Evolutionary conservation across 2,888 invertebrate genomes (phyloP), one percentile per base, ranked within the genome.

Genomic region (Lingula anatina): DNA sequence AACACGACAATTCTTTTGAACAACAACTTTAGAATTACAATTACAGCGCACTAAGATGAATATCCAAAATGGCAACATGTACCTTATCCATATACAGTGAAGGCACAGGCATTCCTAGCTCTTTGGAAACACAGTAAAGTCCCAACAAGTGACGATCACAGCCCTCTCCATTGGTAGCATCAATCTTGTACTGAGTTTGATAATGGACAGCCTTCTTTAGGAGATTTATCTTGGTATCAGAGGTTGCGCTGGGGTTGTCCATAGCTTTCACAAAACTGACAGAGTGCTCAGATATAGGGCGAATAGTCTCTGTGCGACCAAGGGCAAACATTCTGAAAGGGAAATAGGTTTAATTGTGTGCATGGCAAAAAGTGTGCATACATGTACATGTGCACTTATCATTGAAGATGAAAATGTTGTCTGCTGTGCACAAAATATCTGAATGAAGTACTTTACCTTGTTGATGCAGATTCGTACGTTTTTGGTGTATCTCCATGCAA

Each of bases 241-340:
- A 45, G 5, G 57, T 60, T 5, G 56, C 56, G 7, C 51, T 45
- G 24, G 58, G 55, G 43, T 57, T 51, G n/a, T 57, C 50, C 70
- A 70, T 70, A 36, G 63, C 55, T 42, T 60, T 60, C 25, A 65
- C 64, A 63, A 63, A 70, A 43, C 60, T 60, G 9, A 76, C 62
- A 18, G 80, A 78, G 51, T 79, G 79, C 7, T 63, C 64, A 2
- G 82, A 81, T 60, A 83, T 83, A 2, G 83, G 80, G 12, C 84
- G 78, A 9, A 83, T 73, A 0, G 84, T 84, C 66, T 84, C 84
- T 0, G 84, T 84, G 21, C 84, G 77, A 3, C 82, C 84, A 56
- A 82, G 78, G 59, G 80, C 81, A 64, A 79, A 84, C 49, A 80
- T 78, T 38, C 64, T 65, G 39, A 7, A 55, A 51, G 35, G 12